phyloP scores from a whole-genome alignment of 2,888 invertebrate species.

The Andrena marginata region DNA sequence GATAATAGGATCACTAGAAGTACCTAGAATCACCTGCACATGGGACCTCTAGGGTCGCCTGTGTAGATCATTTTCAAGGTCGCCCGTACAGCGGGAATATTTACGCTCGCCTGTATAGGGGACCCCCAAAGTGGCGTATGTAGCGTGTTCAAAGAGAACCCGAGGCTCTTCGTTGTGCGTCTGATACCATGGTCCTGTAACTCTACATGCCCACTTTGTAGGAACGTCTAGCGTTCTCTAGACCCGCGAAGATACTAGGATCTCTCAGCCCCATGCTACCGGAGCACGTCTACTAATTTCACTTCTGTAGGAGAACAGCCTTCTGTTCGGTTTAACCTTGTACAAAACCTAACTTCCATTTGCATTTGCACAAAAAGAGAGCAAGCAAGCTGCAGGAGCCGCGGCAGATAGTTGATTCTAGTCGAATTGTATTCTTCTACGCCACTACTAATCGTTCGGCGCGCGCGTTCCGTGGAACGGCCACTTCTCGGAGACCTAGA shows the following conservation, averaged over 20 bases:
- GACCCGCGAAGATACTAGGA: not conserved
- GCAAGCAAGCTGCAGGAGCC: not conserved
- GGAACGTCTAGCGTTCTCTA: not conserved
- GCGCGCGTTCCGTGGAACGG: not conserved
- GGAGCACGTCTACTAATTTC: not conserved
- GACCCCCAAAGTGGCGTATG: not conserved
- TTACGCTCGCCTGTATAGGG: not conserved
- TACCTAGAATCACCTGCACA: not conserved
- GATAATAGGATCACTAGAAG: not conserved
- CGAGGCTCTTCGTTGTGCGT: not conserved
- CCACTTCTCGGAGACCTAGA: not conserved
- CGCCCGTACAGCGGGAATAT: constrained; percentile 10
- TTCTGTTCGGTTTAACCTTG: not conserved
- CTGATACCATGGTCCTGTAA: not conserved
- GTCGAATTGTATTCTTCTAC: constrained; percentile 20
- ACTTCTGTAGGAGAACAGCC: constrained; percentile 2
- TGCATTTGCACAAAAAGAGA: not conserved
- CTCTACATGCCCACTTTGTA: not conserved
- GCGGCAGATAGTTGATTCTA: constrained; percentile 26
- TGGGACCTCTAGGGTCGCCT: constrained; percentile 1
- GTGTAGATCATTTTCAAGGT: constrained; percentile 9
- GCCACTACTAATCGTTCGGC: not conserved
- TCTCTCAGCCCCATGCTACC: not conserved
- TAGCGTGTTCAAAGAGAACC: not conserved
- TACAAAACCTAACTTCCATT: not conserved